Conservation (phyloP, 2,113 vertebrate genomes). For the Spea bombifrons region DNA sequence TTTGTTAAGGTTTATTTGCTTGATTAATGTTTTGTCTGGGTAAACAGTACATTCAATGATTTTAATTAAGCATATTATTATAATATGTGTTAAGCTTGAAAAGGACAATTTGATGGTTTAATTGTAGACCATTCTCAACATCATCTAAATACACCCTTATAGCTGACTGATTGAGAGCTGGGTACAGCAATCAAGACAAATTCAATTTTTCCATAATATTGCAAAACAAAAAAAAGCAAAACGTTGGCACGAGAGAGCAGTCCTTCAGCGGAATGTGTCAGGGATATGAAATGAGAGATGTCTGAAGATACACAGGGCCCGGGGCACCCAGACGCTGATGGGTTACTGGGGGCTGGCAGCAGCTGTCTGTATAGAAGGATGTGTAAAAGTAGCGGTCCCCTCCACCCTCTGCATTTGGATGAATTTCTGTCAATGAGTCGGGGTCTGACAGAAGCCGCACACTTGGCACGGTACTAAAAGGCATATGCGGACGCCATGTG, state of each 20-base stretch:
- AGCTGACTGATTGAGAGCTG: too few relatives aligned
- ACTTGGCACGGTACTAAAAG: slow-evolving; percentile 34
- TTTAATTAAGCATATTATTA: too few relatives aligned
- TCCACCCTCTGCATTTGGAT: neutral
- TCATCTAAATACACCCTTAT: too few relatives aligned
- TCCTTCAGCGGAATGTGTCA: neutral
- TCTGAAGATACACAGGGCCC: neutral
- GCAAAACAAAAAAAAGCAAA: neutral
- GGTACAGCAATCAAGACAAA: too few relatives aligned
- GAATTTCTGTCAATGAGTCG: slow-evolving; percentile 1
- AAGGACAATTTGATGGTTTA: too few relatives aligned
- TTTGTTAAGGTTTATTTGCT: too few relatives aligned
- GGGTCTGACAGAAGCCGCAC: slow-evolving; percentile 18
- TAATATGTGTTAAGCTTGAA: too few relatives aligned
- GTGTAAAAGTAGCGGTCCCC: neutral
- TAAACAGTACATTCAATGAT: too few relatives aligned
- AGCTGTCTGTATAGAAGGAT: slow-evolving; percentile 5
- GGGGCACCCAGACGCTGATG: neutral
- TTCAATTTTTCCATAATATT: neutral
- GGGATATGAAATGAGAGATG: neutral
- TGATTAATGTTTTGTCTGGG: too few relatives aligned
- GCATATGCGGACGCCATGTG: slow-evolving; percentile 12
- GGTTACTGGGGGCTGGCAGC: neutral
- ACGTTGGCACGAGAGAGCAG: neutral
- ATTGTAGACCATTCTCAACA: too few relatives aligned